These are phyloP conservation scores for Iphiclides podalirius DNA, from an alignment of 2,888 invertebrate species.

Conservation along the genomic window DNA sequence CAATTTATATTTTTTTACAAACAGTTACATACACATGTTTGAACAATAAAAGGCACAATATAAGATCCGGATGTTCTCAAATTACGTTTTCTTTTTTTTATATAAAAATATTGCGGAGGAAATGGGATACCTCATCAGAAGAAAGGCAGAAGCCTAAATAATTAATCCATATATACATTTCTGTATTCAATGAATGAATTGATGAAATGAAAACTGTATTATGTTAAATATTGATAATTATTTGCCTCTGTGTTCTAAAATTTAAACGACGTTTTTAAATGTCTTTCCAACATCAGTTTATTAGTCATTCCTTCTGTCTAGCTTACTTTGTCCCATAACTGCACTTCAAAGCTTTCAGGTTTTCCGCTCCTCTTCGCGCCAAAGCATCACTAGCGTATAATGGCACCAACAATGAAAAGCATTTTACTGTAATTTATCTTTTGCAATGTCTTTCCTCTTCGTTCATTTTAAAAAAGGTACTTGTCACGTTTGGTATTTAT, in stretches of 20 bases:
- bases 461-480: too few relatives aligned
- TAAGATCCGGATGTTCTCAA: neutral
- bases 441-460: too few relatives aligned
- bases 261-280: neutral
- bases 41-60: neutral
- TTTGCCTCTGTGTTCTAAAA: neutral
- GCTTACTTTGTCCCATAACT: neutral
- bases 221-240: neutral
- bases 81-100: too few relatives aligned
- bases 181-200: too few relatives aligned
- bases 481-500: too few relatives aligned
- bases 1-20: slow-evolving; percentile 2
- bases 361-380: slow-evolving; percentile 1
- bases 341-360: neutral
- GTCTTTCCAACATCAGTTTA: neutral
- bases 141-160: too few relatives aligned
- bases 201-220: too few relatives aligned
- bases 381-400: neutral
- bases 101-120: too few relatives aligned
- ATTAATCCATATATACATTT: too few relatives aligned
- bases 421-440: too few relatives aligned
- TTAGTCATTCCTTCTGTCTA: neutral
- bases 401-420: neutral
- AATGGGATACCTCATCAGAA: too few relatives aligned
- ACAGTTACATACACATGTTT: too few relatives aligned